phyloP scores from a whole-genome alignment of 2,797 vertebrate species.

The Phrynocephalus forsythii region DNA sequence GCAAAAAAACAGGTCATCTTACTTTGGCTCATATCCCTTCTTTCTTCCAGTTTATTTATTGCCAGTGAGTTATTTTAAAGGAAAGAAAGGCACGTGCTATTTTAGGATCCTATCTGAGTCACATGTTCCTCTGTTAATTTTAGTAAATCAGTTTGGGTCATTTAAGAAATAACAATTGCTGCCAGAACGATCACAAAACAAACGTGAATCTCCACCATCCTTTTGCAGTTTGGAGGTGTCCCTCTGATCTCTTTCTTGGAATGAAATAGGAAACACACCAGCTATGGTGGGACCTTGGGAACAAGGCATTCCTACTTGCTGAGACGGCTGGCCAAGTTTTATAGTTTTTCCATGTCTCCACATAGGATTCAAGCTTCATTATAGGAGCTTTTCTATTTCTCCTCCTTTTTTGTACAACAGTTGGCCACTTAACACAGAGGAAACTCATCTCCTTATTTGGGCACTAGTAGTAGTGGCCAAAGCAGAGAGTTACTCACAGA shows the following conservation, averaged over 20 bases:
- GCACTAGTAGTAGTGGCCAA: not conserved
- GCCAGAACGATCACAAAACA: not conserved
- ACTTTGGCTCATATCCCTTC: not conserved
- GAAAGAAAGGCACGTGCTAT: slow-evolving; percentile 25
- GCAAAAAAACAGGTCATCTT: not conserved
- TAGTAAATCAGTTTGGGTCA: slow-evolving; percentile 26
- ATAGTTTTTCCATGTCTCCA: not conserved
- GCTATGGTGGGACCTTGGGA: not conserved
- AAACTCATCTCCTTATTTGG: not conserved
- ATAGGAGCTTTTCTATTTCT: not conserved
- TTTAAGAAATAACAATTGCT: slow-evolving; percentile 9
- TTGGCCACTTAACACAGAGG: not conserved
- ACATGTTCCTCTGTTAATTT: not conserved
- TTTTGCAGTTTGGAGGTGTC: not conserved
- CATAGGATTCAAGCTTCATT: not conserved
- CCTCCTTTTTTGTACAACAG: not conserved
- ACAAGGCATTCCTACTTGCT: not conserved
- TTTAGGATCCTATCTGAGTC: slow-evolving; percentile 40
- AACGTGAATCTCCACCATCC: slow-evolving; percentile 10
- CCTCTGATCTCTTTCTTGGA: slow-evolving; percentile 15
- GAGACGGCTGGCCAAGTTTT: not conserved
- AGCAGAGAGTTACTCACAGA: not conserved
- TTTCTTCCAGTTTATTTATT: too few relatives aligned
- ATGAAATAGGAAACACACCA: not conserved
- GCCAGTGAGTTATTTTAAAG: not conserved